Evolutionary conservation across 2,113 vertebrate genomes (phyloP).

Genomic region (Nasalis larvatus): DNA sequence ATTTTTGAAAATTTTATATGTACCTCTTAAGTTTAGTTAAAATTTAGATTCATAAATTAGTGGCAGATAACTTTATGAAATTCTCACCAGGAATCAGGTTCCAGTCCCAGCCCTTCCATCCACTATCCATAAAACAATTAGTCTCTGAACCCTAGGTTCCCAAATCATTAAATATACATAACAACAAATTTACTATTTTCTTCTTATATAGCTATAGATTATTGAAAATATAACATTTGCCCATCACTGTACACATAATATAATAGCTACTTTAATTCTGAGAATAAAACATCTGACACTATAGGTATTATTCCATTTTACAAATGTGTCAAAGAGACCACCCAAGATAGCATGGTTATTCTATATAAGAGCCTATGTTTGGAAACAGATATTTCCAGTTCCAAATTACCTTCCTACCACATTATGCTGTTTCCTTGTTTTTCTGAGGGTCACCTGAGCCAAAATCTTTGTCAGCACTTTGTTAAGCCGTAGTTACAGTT

Average conservation of each 20-base stretch:
- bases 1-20: background rate
- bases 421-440: background rate
- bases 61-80: background rate
- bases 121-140: background rate
- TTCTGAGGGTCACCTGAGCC: background rate
- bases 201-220: background rate
- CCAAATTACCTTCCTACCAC: background rate
- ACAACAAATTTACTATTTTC: background rate
- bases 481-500: background rate
- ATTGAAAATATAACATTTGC: background rate
- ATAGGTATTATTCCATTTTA: background rate
- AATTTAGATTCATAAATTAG: background rate
- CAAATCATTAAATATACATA: background rate
- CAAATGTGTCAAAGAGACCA: background rate
- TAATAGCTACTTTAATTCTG: background rate
- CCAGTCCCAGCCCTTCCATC: background rate
- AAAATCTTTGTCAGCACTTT: background rate
- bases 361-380: background rate
- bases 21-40: background rate
- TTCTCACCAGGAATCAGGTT: background rate
- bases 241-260: background rate
- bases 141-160: background rate
- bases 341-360: background rate
- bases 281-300: background rate
- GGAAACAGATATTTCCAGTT: background rate